Conservation (phyloP, 2,888 invertebrate genomes). For the Bruchidius siliquastri region DNA sequence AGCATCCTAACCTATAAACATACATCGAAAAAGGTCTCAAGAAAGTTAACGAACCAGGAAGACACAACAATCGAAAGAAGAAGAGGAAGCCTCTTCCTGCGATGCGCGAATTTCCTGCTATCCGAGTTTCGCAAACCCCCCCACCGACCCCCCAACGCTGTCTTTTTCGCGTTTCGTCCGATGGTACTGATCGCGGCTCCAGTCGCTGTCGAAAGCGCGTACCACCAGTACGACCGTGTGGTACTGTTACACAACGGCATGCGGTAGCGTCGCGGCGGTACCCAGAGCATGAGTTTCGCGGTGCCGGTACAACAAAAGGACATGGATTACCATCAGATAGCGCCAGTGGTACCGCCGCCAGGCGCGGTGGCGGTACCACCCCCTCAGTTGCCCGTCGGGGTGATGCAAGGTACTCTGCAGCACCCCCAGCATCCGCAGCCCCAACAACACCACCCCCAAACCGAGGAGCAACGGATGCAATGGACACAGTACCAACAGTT, state of each 20-base stretch:
- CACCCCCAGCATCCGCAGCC: slow-evolving; percentile 51
- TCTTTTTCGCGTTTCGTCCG: neutral
- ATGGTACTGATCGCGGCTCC: neutral
- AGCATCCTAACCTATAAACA: neutral
- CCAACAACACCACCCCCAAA: slow-evolving; percentile 37
- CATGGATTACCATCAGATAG: slow-evolving; percentile 53
- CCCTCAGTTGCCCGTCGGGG: slow-evolving; percentile 58
- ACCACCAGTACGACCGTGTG: neutral
- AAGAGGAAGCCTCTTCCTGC: neutral
- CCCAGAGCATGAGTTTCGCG: slow-evolving; percentile 45
- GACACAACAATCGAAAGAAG: neutral
- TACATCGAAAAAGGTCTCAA: neutral
- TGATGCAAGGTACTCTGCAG: slow-evolving; percentile 61
- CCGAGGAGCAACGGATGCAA: slow-evolving; percentile 48
- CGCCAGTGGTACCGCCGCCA: slow-evolving; percentile 48
- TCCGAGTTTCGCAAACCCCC: neutral
- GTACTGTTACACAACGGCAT: slow-evolving; percentile 41
- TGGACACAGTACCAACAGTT: slow-evolving; percentile 75
- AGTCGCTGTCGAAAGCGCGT: neutral
- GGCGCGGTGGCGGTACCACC: slow-evolving; percentile 45
- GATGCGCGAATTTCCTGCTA: too few species aligned
- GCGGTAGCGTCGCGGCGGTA: slow-evolving; percentile 21
- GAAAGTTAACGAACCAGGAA: neutral
- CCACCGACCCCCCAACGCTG: neutral
- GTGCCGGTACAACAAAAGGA: slow-evolving; percentile 44